phyloP scores from a whole-genome alignment of 2,113 vertebrate genomes.

The Xenotilapia caudafasciata region DNA sequence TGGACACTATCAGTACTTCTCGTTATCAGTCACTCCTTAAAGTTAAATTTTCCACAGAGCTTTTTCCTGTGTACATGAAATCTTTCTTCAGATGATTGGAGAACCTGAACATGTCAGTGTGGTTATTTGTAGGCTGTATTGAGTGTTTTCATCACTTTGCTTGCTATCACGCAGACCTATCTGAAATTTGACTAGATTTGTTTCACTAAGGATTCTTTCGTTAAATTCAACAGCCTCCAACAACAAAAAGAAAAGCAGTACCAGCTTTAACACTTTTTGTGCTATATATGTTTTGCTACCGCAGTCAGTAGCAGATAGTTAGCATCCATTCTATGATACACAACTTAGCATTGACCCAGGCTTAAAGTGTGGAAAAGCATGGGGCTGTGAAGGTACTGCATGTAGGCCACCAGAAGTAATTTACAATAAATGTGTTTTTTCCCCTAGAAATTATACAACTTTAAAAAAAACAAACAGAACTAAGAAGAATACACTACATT shows the following conservation, averaged over 20 bases:
- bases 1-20: background rate
- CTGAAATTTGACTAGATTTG: background rate
- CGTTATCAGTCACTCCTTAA: background rate
- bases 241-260: background rate
- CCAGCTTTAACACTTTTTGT: background rate
- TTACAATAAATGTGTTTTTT: background rate
- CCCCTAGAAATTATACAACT: background rate
- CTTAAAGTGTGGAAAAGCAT: background rate
- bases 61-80: background rate
- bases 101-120: background rate
- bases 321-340: background rate
- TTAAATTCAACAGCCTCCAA: background rate
- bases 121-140: background rate
- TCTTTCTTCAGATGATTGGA: background rate
- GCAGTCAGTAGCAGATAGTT: background rate
- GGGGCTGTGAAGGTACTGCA: background rate
- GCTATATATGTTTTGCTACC: background rate
- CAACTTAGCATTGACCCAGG: background rate
- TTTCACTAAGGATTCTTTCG: background rate
- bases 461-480: background rate
- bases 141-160: background rate
- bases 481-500: background rate
- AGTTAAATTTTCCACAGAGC: background rate
- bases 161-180: background rate
- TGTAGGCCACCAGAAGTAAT: background rate